Evolutionary conservation across 64 coral and sea anemone species (phyloP), one percentile per base, ranked within the genome.

Genomic region (Porites australiensis): DNA sequence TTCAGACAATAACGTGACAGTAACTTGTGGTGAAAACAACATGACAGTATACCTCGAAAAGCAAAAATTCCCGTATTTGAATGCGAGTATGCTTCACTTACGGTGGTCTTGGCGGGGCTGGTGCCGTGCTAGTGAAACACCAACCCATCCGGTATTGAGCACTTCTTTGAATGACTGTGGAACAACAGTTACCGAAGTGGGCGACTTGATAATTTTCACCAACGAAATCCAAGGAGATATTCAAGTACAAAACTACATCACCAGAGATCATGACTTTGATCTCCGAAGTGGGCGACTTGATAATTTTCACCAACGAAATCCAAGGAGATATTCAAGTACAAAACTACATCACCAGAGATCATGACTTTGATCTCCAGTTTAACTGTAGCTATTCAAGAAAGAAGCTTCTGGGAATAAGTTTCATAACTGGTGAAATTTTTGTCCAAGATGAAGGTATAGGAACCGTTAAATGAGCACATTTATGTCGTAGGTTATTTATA

Each of bases 321-420:
- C 27, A 70, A 16, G 18, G 44, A 19, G 80, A 90, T n/a, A 64
- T 55, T 16, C 43, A 19, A 11, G 14, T 90, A 2, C 8, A 83
- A 51, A 58, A 70, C 50, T 22, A 67, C 20, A 64, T 95, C 14
- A 95, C 93, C 10, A 70, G 93, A 18, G 75, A 53, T 27, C 89
- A 70, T 48, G 88, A 90, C 55, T 79, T 95, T 69, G 4, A 79
- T 48, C 64, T 95, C 14, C 59, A 79, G 58, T 95, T 95, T 13
- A 76, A 95, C 22, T 95, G 93, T 64, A 81, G 66, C 72, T 95
- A 95, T 46, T 90, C 79, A 13, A 95, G 58, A 19, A 83, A 48
- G 61, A 64, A 83, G 62, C 0, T 67, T 69, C 81, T 83, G 4
- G 64, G 43, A 43, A 6, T 83, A n/a, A 11, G 45, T 8, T 83